Evolutionary conservation across 2,113 vertebrate species (phyloP), one percentile per base, ranked within the genome.

Genomic region (Chloroceryle aenea): DNA sequence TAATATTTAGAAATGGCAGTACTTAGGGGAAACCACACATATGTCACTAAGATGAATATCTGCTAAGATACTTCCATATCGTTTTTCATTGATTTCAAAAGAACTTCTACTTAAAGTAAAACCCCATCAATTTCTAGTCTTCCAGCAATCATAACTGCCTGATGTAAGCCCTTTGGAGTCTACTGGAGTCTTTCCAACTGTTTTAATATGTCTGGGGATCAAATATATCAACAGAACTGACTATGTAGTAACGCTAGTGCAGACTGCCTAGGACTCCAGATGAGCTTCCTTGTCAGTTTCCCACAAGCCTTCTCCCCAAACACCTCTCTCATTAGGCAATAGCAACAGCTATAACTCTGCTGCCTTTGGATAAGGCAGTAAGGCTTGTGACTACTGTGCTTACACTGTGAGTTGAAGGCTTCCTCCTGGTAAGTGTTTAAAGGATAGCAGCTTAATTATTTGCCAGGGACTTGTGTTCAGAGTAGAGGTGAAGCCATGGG

Each of bases 121-220:
- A 95, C 12, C 8, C 16, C 52, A 73, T 85, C 82, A 47, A 77
- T 95, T 92, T 95, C 68, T 68, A 91, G 22, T 66, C 48, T 50
- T 83, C 29, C 52, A 80, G 55, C 45, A 87, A 64, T 77, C 45
- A 50, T 36, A 77, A 79, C 30, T 85, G 25, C 55, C 72, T 96
- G 78, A 83, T 66, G 34, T 74, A 91, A 95, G 50, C 67, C 68
- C 47, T 21, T 5, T 82, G 89, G 61, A 92, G 93, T 72, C 73
- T 92, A 71, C 47, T 93, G 91, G 94, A 93, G 21, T 47, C 26
- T 80, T 83, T 96, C 94, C 92, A 96, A 59, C 18, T 26, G 18
- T 50, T 90, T 88, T 91, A 88, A 63, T 90, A 74, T 74, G 26
- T 71, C 83, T 77, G 34, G 63, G 64, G 85, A 88, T 69, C 13